Evolutionary conservation across 2,113 vertebrate species (phyloP).

Genomic region (Dissostichus mawsoni): DNA sequence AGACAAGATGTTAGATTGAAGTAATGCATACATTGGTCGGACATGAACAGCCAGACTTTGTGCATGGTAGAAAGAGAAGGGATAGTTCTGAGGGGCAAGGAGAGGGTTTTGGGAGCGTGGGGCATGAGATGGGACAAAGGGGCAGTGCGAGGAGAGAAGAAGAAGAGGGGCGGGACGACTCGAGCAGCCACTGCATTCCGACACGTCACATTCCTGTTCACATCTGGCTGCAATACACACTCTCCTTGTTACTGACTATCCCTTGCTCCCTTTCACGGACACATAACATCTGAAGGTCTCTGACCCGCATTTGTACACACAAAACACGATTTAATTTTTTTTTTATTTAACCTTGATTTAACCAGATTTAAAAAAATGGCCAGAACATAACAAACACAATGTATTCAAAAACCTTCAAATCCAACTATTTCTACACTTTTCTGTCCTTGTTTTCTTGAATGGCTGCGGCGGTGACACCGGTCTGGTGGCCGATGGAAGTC

Average conservation of each 20-base stretch:
- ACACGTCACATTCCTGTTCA: slow-evolving; percentile 86
- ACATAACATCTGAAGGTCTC: slow-evolving; percentile 55
- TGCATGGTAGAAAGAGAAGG: neutral
- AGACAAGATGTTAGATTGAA: neutral
- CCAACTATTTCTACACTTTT: fast-evolving
- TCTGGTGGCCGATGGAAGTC: slow-evolving; percentile 20
- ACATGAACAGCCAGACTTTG: neutral
- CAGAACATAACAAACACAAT: neutral
- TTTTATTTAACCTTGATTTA: too few species aligned
- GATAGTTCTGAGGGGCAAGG: slow-evolving; percentile 17
- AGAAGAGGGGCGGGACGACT: slow-evolving; percentile 60
- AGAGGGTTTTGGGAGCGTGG: slow-evolving; percentile 32
- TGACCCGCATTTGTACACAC: slow-evolving; percentile 37
- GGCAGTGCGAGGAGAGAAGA: slow-evolving; percentile 60
- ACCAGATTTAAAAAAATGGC: too few species aligned
- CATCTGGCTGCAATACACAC: slow-evolving; percentile 87
- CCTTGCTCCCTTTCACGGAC: slow-evolving; percentile 65
- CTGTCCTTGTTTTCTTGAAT: neutral
- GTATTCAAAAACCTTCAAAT: neutral
- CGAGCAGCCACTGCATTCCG: slow-evolving; percentile 82
- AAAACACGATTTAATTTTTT: neutral
- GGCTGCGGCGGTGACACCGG: slow-evolving; percentile 10
- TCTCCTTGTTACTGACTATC: slow-evolving; percentile 68
- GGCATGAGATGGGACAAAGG: slow-evolving; percentile 71
- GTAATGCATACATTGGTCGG: neutral